Base-by-base conservation (phyloP, 2,113 vertebrate species). In the Sinocyclocheilus anophthalmus region DNA sequence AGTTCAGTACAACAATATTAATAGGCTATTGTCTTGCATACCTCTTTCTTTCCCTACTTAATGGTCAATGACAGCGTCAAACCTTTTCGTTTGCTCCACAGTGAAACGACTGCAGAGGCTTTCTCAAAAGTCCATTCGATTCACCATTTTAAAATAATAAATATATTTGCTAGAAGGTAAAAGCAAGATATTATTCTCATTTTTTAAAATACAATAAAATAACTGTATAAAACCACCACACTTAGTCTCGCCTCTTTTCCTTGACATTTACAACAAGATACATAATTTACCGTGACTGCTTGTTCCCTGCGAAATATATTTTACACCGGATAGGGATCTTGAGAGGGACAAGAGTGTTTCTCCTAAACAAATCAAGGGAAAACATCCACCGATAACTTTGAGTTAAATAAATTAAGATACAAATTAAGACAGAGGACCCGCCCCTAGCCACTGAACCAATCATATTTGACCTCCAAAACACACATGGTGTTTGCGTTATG, bases 391-490 rank as follows among this genome's bases (percentile, higher is more conserved):
- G 69, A 80, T 75, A 63, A 76, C 72, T 78, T 73, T 26, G 48
- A 70, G 59, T 85, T 24, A 67, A 89, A 87, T 85, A 83, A 85
- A 89, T 89, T 76, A 89, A 85, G 45, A 83, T 83, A 14, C 30
- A 55, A 83, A 39, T 80, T 59, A 82, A 72, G 88, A 93, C 86
- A 93, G 94, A 94, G 94, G 92, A 94, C 94, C 94, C 90, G 94
- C 93, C 94, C 94, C 94, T 91, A 86, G 80, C 65, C 79, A 90
- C 91, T 88, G 87, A 92, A 90, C 80, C 72, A 53, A 91, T 91
- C 89, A 88, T 84, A 87, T 84, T 76, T 89, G 75, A 76, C 86
- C 84, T 85, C 65, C 76, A 89, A 89, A 92, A 89, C 90, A 50
- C 26, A 3, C 8, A 26, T 24, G 13, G 24, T 57, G 22, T 26